Percentiles rank a stretch among this genome's conserved stretches.
phyloP scores from a whole-genome alignment of 2,888 invertebrate genomes.

The Trisateles emortualis region DNA sequence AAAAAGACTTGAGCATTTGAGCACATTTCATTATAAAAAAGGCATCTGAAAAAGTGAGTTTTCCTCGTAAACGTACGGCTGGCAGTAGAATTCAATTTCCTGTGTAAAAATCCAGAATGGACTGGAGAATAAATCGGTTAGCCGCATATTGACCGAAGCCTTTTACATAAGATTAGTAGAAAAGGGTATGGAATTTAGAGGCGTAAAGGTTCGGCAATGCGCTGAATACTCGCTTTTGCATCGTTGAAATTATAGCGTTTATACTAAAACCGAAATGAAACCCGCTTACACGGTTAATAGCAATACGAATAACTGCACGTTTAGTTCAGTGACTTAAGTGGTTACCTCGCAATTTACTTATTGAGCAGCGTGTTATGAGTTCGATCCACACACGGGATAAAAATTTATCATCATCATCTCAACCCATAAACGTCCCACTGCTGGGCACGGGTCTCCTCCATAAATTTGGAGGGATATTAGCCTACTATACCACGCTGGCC shows the following conservation, averaged over 20 bases:
- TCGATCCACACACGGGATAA: no score
- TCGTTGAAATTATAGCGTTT: not conserved
- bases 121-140: conserved; percentile 34
- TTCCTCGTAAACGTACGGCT: conserved; percentile 42
- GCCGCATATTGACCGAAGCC: conserved; percentile 42
- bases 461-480: no score
- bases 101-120: conserved; percentile 64
- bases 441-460: no score
- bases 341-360: no score
- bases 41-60: conserved; percentile 34
- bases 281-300: not conserved
- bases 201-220: not conserved
- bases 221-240: not conserved
- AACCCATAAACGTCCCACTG: no score
- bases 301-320: no score
- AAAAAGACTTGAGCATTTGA: conserved; percentile 30
- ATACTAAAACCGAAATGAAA: not conserved
- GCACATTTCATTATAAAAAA: conserved; percentile 30
- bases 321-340: no score
- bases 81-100: conserved; percentile 74
- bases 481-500: no score
- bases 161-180: conserved; percentile 45
- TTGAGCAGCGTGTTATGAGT: no score
- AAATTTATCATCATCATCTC: no score
- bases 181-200: conserved; percentile 8